phyloP scores from a whole-genome alignment of 2,888 invertebrate genomes.

The Clitarchus hookeri region DNA sequence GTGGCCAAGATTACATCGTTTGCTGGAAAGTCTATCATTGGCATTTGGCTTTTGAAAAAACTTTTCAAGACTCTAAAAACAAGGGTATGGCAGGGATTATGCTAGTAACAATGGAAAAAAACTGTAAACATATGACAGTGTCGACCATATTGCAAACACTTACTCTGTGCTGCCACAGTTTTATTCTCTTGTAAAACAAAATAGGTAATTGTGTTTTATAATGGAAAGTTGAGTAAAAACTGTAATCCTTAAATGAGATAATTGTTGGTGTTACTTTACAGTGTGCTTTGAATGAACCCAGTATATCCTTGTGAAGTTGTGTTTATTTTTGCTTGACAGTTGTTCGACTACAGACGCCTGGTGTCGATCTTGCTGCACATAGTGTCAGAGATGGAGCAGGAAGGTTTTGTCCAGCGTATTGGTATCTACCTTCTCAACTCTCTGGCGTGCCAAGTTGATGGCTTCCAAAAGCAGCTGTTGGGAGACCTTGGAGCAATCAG shows the following conservation, averaged over 20 bases:
- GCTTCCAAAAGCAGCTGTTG: constrained; percentile 86
- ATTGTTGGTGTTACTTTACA: background rate
- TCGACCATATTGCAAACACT: too few species aligned
- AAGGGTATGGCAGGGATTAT: too few species aligned
- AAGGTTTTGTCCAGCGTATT: constrained; percentile 91
- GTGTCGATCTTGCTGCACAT: constrained; percentile 82
- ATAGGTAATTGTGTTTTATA: too few species aligned
- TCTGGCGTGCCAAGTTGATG: constrained; percentile 95
- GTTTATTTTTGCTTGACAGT: constrained; percentile 58
- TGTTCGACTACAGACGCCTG: constrained; percentile 87
- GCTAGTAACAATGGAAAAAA: too few species aligned
- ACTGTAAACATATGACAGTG: too few species aligned
- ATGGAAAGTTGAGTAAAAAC: too few species aligned
- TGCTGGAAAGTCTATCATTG: too few species aligned
- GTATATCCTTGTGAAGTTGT: constrained; percentile 31
- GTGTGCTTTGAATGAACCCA: background rate
- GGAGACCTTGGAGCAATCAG: constrained; percentile 87
- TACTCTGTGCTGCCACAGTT: too few species aligned
- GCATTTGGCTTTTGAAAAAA: too few species aligned
- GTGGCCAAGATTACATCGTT: too few species aligned
- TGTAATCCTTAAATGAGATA: background rate
- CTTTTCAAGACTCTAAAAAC: too few species aligned
- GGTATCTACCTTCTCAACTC: constrained; percentile 95
- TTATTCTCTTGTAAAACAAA: too few species aligned
- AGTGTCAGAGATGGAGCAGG: constrained; percentile 79